These are phyloP conservation scores for Epizoanthus fatuus DNA, from an alignment of 92 coral and sea anemone genomes.

Conservation along the genomic window DNA sequence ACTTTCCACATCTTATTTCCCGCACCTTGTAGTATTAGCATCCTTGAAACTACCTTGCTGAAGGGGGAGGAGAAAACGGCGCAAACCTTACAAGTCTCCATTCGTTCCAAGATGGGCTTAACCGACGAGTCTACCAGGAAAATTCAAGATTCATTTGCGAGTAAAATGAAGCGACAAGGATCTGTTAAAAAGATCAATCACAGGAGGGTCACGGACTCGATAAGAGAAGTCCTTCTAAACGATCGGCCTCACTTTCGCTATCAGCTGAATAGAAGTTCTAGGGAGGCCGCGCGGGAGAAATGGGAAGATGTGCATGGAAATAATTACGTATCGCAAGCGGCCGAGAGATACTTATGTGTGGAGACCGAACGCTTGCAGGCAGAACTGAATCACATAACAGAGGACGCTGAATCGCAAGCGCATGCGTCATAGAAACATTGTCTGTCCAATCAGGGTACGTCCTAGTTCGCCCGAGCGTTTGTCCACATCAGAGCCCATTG, in stretches of 20 bases:
- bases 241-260: conserved; percentile 96
- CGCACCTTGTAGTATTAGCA: conserved; percentile 62
- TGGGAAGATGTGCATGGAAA: conserved; percentile 90
- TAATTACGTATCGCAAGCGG: conserved; percentile 80
- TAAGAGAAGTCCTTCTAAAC: conserved; percentile 74
- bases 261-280: conserved; percentile 86
- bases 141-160: conserved; percentile 83
- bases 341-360: conserved; percentile 85
- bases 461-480: too few relatives aligned
- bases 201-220: conserved; percentile 73
- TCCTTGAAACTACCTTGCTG: conserved; percentile 89
- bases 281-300: conserved; percentile 89
- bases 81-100: conserved; percentile 85
- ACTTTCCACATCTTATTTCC: too few relatives aligned
- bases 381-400: conserved; percentile 66
- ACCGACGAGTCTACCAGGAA: conserved; percentile 89
- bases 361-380: conserved; percentile 83
- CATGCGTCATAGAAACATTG: too few relatives aligned
- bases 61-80: conserved; percentile 99
- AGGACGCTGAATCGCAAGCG: background rate
- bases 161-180: conserved; percentile 86
- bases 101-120: conserved; percentile 92
- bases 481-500: too few relatives aligned
- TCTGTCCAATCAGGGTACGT: too few relatives aligned
- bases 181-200: conserved; percentile 93